phyloP scores from a whole-genome alignment of 2,888 invertebrate genomes.

The Vanessa cardui region DNA sequence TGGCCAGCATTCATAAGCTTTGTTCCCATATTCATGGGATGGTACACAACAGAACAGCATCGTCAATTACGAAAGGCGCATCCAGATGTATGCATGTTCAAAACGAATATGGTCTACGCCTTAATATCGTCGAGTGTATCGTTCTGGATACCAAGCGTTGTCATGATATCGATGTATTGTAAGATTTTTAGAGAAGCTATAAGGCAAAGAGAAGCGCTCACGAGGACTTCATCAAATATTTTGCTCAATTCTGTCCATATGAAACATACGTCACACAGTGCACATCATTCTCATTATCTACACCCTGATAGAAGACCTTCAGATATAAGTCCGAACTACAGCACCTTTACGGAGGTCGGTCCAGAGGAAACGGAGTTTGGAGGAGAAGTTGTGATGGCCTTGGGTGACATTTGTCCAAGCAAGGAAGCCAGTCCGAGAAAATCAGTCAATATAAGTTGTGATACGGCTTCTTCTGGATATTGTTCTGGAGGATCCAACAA shows the following conservation, averaged over 20 bases:
- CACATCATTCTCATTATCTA: constrained; percentile 83
- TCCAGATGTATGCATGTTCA: constrained; percentile 91
- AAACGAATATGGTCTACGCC: constrained; percentile 93
- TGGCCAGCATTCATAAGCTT: constrained; percentile 96
- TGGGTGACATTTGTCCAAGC: constrained; percentile 74
- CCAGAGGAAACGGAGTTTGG: constrained; percentile 76
- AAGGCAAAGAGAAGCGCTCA: constrained; percentile 90
- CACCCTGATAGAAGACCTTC: constrained; percentile 76
- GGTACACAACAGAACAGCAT: constrained; percentile 95
- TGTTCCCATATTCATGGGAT: constrained; percentile 96
- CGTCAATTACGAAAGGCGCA: constrained; percentile 84
- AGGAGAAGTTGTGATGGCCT: constrained; percentile 68
- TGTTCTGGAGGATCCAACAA: constrained; percentile 78
- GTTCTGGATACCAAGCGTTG: constrained; percentile 96
- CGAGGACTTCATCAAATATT: constrained; percentile 93
- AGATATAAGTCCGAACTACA: constrained; percentile 78
- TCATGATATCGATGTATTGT: constrained; percentile 96
- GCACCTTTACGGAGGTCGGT: constrained; percentile 78
- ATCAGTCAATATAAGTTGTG: constrained; percentile 77
- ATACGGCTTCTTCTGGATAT: constrained; percentile 78
- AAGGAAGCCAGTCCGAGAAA: constrained; percentile 79
- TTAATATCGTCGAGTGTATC: constrained; percentile 94
- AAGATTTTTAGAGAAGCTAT: constrained; percentile 92
- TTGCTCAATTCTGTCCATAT: constrained; percentile 92
- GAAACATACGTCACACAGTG: constrained; percentile 88